Percentiles rank a stretch among this genome's conserved stretches.
These are phyloP conservation scores for Rostratula benghalensis DNA, from an alignment of 2,113 vertebrate genomes.

Conservation along the genomic window DNA sequence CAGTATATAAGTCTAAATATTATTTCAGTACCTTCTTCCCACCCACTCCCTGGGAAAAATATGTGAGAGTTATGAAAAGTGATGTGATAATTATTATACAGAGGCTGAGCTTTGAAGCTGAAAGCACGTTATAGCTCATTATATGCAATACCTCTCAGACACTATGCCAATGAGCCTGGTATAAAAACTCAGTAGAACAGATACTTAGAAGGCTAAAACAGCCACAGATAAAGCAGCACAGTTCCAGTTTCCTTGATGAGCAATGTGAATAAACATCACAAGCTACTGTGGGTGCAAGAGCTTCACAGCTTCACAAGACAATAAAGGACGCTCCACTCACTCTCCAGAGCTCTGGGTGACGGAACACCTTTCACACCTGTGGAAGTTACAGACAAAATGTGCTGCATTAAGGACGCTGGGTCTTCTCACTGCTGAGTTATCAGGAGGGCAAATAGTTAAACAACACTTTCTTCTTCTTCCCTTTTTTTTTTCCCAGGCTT, in stretches of 20 bases:
- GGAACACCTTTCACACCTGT: neutral
- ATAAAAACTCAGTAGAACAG: neutral
- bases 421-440: neutral
- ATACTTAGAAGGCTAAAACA: neutral
- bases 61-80: neutral
- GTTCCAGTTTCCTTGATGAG: neutral
- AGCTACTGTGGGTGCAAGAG: neutral
- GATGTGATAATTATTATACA: constrained; percentile 30
- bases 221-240: neutral
- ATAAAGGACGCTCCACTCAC: neutral
- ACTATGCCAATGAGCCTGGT: neutral
- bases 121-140: constrained; percentile 19
- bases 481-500: neutral
- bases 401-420: neutral
- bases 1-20: constrained; percentile 40
- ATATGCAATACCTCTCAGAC: neutral
- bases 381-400: neutral
- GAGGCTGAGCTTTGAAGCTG: constrained; percentile 15
- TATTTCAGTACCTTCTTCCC: constrained; percentile 24
- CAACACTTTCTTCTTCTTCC: neutral
- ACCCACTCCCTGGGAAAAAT: constrained; percentile 28
- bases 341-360: neutral
- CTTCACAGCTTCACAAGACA: neutral
- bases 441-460: constrained; percentile 13
- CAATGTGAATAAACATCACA: rapidly evolving